These are phyloP conservation scores for Cheilosia urbana DNA, from an alignment of 2,888 invertebrate genomes.

Conservation along the genomic window DNA sequence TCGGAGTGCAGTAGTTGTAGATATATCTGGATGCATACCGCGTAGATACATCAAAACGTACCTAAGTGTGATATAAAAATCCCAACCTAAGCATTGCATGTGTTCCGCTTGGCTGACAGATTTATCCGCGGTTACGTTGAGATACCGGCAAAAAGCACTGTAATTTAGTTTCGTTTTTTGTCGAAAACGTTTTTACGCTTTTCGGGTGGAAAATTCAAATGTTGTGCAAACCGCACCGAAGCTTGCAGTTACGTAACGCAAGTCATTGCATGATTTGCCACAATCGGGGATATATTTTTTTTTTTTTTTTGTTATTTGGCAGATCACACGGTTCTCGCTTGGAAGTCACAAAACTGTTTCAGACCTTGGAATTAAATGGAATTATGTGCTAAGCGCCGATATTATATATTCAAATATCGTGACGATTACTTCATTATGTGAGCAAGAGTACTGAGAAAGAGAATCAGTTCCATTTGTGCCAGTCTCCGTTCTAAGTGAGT, in stretches of 20 bases:
- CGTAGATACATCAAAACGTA: conserved; percentile 16
- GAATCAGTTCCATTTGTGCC: conserved; percentile 34
- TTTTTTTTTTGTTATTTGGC: conserved; percentile 5
- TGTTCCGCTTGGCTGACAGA: conserved; percentile 50
- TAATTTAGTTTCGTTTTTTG: not conserved
- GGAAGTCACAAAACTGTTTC: conserved; percentile 8
- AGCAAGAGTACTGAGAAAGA: not conserved
- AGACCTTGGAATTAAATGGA: not conserved
- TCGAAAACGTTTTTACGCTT: not conserved
- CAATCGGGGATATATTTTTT: conserved; percentile 11
- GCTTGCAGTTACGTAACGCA: conserved; percentile 20
- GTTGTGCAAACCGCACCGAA: conserved; percentile 30
- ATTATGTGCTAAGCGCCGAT: conserved; percentile 5
- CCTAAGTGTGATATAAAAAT: conserved; percentile 34
- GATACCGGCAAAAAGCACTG: conserved; percentile 19
- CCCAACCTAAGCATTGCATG: conserved; percentile 52
- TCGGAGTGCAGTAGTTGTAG: not conserved
- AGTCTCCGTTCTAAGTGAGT: conserved; percentile 50
- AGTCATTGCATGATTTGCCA: conserved; percentile 42
- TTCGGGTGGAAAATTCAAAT: conserved; percentile 7
- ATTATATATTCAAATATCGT: not conserved
- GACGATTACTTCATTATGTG: not conserved
- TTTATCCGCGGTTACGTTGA: conserved; percentile 32
- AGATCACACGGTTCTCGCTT: conserved; percentile 16
- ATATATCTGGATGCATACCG: not conserved